Conservation (phyloP, 1,140 invertebrate species). For the Dreissena polymorpha region DNA sequence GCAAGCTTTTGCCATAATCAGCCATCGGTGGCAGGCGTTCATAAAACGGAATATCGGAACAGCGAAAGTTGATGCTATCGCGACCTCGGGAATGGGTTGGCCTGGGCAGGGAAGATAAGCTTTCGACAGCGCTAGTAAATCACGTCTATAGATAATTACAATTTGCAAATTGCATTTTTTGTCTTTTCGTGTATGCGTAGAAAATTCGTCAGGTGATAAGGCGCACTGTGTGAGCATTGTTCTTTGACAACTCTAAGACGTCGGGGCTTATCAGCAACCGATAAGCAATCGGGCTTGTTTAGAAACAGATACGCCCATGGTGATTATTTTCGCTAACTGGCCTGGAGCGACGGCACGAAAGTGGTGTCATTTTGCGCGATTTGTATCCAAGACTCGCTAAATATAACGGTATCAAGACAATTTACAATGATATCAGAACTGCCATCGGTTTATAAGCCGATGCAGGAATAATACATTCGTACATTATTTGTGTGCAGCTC, state of each 20-base stretch:
- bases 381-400: conserved; percentile 28
- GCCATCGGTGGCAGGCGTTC: conserved; percentile 45
- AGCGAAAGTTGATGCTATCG: conserved; percentile 52
- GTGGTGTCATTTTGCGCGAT: conserved; percentile 45
- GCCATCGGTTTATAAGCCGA: no score
- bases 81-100: conserved; percentile 27
- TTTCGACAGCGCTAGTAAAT: conserved; percentile 39
- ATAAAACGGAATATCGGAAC: conserved; percentile 49
- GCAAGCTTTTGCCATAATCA: conserved; percentile 52
- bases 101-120: conserved; percentile 51
- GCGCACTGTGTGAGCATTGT: conserved; percentile 41
- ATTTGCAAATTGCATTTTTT: conserved; percentile 58
- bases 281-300: conserved; percentile 51
- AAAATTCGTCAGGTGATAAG: conserved; percentile 38
- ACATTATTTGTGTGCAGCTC: background rate
- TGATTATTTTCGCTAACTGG: conserved; percentile 46
- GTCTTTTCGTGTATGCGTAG: conserved; percentile 53
- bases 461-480: no score
- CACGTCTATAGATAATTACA: conserved; percentile 56
- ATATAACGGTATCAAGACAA: conserved; percentile 52
- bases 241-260: conserved; percentile 36
- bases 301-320: conserved; percentile 51
- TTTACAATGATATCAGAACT: conserved; percentile 1
- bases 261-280: conserved; percentile 33
- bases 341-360: conserved; percentile 33